phyloP scores from a whole-genome alignment of 2,797 vertebrate genomes.

The Chelmon rostratus region DNA sequence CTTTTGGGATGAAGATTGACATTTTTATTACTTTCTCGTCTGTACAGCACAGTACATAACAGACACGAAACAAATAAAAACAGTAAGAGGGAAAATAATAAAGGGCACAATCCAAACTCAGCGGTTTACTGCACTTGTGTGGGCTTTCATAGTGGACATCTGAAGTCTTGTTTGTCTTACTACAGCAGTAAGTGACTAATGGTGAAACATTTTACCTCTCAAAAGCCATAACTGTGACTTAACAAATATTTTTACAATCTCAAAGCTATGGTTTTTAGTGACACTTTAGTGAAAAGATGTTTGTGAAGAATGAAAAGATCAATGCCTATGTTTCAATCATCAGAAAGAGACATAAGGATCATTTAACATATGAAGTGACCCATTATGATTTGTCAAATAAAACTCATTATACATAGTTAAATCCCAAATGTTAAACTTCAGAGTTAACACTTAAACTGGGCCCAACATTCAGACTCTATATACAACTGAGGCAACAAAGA shows the following conservation, averaged over 20 bases:
- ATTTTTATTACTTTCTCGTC: constrained; percentile 81
- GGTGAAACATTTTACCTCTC: constrained; percentile 44
- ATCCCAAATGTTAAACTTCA: constrained; percentile 64
- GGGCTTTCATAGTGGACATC: constrained; percentile 48
- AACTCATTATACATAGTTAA: constrained; percentile 53
- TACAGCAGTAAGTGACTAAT: constrained; percentile 58
- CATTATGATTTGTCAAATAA: constrained; percentile 62
- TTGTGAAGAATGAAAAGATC: constrained; percentile 46
- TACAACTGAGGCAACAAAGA: constrained; percentile 76
- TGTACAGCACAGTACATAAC: constrained; percentile 81
- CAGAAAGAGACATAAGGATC: constrained; percentile 43
- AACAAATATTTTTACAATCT: constrained; percentile 70
- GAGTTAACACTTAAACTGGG: constrained; percentile 73
- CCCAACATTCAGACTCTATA: constrained; percentile 74
- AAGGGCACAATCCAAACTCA: constrained; percentile 67
- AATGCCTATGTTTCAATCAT: constrained; percentile 45
- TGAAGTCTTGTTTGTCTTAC: constrained; percentile 49
- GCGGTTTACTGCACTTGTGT: constrained; percentile 52
- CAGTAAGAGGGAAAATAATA: constrained; percentile 67
- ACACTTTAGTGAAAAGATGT: constrained; percentile 46
- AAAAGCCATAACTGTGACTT: constrained; percentile 60
- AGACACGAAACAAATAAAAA: constrained; percentile 74
- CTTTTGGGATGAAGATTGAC: constrained; percentile 53
- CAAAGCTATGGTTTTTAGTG: constrained; percentile 52
- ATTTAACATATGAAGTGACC: constrained; percentile 29